Evolutionary conservation across 2,888 invertebrate genomes (phyloP), one percentile per base, ranked within the genome.

Genomic region (Drosophila rellima): DNA sequence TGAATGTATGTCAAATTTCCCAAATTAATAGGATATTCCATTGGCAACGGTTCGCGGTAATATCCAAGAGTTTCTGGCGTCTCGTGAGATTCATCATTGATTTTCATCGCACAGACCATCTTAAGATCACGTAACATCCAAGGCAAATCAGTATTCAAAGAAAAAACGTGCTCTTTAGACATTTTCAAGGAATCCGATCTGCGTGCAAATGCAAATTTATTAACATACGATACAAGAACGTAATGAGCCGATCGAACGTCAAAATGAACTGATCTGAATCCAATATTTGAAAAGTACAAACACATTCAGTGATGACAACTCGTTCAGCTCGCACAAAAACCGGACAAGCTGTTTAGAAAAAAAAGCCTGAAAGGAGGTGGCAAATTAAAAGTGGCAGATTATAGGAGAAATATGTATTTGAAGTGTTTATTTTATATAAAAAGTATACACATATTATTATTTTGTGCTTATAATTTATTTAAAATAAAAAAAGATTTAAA

Each of bases 1-100:
- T 20, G 11, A 8, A 13, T 18, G 20, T 6, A 6, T 1, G 20
- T 2, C 6, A 6, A 6, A 23, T n/a, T 13, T 6, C 11, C 20
- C 23, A 42, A 42, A n/a, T 7, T 7, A 42, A 42, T 42, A 2
- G 42, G 42, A 42, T 42, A 42, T 42, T 42, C 42, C 13, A 6
- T 42, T 1, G 20, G 15, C 45, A 29, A 1, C n/a, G 26, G 45
- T 3, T 45, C 45, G 15, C 26, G 45, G 6, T 45, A 45, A 45
- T 45, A 45, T 1, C 26, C 45, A 5, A 45, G 23, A 2, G 26
- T 45, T 26, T 45, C 3, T 5, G 45, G 45, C 8, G 26, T 45
- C n/a, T 15, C 26, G 15, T 13, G 2, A 7, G 20, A 0, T n/a
- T 6, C 2, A 20, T 7, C 42, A 42, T 23, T 23, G 8, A n/a